Conservation (phyloP, 30 jellyfish, hydroid and myxozoan genomes). For the Chrysaora quinquecirrha region DNA sequence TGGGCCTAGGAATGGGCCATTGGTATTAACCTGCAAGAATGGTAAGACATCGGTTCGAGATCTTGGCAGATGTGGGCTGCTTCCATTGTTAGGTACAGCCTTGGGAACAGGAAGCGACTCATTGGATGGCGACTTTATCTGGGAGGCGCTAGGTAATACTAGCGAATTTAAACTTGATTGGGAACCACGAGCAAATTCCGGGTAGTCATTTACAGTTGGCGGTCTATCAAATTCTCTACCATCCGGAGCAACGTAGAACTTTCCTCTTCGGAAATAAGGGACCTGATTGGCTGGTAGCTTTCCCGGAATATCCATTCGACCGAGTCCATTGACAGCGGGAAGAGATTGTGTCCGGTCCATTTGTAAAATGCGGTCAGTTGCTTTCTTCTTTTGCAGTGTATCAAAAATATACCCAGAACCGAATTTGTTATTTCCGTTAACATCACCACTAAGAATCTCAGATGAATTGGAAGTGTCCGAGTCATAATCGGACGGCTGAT, state of each 20-base stretch:
- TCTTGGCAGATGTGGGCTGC: slow-evolving; percentile 75
- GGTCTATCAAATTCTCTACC: slow-evolving; percentile 85
- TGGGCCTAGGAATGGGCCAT: slow-evolving; percentile 16
- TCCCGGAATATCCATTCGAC: neutral
- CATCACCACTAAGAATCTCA: slow-evolving; percentile 59
- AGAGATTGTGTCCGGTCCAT: slow-evolving; percentile 28
- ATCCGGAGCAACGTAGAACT: slow-evolving; percentile 82
- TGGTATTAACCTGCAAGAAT: slow-evolving; percentile 35
- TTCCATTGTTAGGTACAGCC: neutral
- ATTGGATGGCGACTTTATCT: slow-evolving; percentile 52
- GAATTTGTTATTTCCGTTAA: slow-evolving; percentile 43
- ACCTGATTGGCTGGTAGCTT: slow-evolving; percentile 29
- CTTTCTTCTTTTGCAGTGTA: slow-evolving; percentile 65
- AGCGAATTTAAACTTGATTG: slow-evolving; percentile 27
- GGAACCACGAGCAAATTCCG: slow-evolving; percentile 67
- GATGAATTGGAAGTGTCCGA: slow-evolving; percentile 60
- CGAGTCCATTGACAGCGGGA: slow-evolving; percentile 29
- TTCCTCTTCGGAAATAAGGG: slow-evolving; percentile 75
- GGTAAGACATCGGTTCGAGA: slow-evolving; percentile 81
- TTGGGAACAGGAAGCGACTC: slow-evolving; percentile 44
- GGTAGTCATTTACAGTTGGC: slow-evolving; percentile 70
- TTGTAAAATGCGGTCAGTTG: slow-evolving; percentile 11
- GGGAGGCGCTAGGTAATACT: slow-evolving; percentile 19
- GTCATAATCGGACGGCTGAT: slow-evolving; percentile 43
- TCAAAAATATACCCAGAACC: slow-evolving; percentile 52